These are phyloP conservation scores for Progne subis DNA, from an alignment of 2,113 vertebrate species.

Conservation along the genomic window DNA sequence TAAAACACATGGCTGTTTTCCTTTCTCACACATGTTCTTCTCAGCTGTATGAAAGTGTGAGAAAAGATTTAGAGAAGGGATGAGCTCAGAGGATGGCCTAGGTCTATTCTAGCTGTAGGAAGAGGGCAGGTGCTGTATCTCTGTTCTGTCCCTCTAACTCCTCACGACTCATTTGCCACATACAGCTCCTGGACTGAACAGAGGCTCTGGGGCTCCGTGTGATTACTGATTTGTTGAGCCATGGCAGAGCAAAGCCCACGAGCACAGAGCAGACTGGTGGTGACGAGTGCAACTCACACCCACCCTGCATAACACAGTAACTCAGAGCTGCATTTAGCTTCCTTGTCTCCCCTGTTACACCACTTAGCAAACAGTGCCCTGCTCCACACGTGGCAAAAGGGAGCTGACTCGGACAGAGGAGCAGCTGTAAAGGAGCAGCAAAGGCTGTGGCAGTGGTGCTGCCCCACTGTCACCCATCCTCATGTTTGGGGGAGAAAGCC, in stretches of 20 bases:
- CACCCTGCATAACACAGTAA: neutral
- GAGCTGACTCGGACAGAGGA: neutral
- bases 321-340: neutral
- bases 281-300: neutral
- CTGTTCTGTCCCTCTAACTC: neutral
- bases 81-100: neutral
- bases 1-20: neutral
- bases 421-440: accelerated
- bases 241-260: accelerated
- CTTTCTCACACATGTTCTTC: neutral
- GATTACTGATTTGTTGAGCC: neutral
- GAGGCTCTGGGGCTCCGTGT: neutral
- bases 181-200: neutral
- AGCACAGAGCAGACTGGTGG: neutral
- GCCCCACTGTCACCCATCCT: neutral
- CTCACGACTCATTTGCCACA: neutral
- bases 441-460: neutral
- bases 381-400: neutral
- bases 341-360: neutral
- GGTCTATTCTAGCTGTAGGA: neutral
- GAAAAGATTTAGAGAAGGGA: neutral
- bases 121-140: neutral
- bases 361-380: neutral
- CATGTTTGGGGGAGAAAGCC: neutral
- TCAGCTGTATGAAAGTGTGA: neutral